These are phyloP conservation scores for Cynocephalus volans DNA, from an alignment of 2,113 vertebrate species.

Conservation along the genomic window DNA sequence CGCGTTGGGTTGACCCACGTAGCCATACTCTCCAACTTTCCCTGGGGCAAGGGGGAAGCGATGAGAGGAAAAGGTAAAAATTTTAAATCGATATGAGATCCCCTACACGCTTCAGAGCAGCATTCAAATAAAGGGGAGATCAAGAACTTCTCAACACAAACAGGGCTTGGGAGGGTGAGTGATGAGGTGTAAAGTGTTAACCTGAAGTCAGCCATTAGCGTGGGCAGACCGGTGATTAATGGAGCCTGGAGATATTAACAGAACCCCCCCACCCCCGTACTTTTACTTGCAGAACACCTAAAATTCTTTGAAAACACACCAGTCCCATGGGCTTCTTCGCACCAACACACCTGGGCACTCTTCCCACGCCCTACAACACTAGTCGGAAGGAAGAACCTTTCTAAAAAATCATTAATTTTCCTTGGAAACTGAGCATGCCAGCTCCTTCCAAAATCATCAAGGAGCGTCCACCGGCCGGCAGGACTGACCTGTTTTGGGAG, in stretches of 20 bases:
- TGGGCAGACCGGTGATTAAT: constrained; percentile 82
- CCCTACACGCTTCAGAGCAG: constrained; percentile 72
- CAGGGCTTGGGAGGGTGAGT: constrained; percentile 76
- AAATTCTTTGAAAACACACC: constrained; percentile 27
- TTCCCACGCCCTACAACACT: not conserved
- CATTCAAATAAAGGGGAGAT: constrained; percentile 74
- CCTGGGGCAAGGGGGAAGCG: constrained; percentile 87
- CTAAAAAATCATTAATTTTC: not conserved
- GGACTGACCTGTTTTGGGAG: constrained; percentile 98
- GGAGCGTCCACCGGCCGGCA: not conserved
- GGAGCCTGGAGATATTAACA: constrained; percentile 82
- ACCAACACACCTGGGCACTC: constrained; percentile 50
- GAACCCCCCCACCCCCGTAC: not conserved
- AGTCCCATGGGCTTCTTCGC: not conserved
- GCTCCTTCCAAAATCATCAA: constrained; percentile 25
- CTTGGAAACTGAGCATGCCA: not conserved
- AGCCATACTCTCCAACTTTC: constrained; percentile 97
- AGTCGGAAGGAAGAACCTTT: not conserved
- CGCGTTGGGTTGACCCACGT: constrained; percentile 95
- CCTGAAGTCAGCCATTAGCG: constrained; percentile 79
- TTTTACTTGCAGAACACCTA: constrained; percentile 36
- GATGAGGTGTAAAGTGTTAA: constrained; percentile 85
- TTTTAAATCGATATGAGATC: constrained; percentile 55
- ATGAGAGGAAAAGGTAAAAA: constrained; percentile 55
- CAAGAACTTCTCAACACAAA: constrained; percentile 76